These are phyloP conservation scores for Forbesichthys agassizii DNA, from an alignment of 2,113 vertebrate genomes.

Conservation along the genomic window DNA sequence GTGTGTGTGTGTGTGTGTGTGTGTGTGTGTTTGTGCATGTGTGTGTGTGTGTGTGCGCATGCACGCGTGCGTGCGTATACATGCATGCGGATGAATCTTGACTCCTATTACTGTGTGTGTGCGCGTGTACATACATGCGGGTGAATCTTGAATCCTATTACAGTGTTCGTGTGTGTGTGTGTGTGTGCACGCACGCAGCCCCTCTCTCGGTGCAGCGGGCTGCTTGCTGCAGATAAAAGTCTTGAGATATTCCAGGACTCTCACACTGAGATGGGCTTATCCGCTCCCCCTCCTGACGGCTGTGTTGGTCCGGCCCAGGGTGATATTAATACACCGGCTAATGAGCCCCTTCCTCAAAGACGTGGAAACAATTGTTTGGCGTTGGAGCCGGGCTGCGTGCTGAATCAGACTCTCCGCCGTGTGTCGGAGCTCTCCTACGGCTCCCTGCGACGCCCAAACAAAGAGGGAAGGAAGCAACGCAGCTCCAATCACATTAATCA, in stretches of 20 bases:
- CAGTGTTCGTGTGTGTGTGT: neutral
- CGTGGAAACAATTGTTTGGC: constrained; percentile 56
- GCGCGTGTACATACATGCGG: constrained; percentile 5
- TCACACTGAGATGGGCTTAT: constrained; percentile 55
- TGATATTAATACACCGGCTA: constrained; percentile 70
- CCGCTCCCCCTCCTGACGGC: constrained; percentile 54
- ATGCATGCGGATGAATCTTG: constrained; percentile 6
- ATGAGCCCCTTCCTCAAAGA: constrained; percentile 68
- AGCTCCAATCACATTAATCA: constrained; percentile 74
- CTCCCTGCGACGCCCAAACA: constrained; percentile 50
- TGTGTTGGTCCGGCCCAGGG: constrained; percentile 56
- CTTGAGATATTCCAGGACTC: constrained; percentile 47
- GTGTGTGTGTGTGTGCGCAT: neutral
- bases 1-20: neutral
- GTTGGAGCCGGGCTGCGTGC: constrained; percentile 3
- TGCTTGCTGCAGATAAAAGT: constrained; percentile 65
- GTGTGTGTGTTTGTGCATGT: constrained; percentile 1
- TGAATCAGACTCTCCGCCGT: constrained; percentile 55
- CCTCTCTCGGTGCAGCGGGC: constrained; percentile 34
- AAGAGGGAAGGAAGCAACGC: constrained; percentile 34
- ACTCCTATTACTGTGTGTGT: neutral
- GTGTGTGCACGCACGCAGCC: constrained; percentile 3
- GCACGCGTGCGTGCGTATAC: too few species aligned
- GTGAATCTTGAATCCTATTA: neutral
- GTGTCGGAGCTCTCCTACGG: constrained; percentile 57